Percentiles rank a stretch among this genome's conserved stretches.
phyloP scores from a whole-genome alignment of 2,797 vertebrate species.

The Cossypha polioptera region DNA sequence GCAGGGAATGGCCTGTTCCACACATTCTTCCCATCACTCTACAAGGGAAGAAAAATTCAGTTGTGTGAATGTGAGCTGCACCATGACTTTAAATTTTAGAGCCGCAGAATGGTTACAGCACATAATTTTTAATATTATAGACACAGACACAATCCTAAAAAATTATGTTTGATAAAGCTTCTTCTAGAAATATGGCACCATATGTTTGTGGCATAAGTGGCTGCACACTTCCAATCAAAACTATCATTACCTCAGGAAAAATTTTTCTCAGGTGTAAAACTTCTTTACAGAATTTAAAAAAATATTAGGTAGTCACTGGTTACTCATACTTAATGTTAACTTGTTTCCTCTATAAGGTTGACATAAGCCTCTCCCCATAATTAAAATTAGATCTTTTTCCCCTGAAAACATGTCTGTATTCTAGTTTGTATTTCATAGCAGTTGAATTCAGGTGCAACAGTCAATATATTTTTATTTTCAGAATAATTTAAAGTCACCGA shows the following conservation, averaged over 20 bases:
- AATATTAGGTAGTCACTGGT: neutral
- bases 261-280: neutral
- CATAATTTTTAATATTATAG: neutral
- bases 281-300: neutral
- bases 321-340: neutral
- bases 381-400: neutral
- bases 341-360: neutral
- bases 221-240: neutral
- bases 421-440: neutral
- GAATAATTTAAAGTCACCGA: neutral
- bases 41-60: neutral
- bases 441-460: neutral
- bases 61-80: rapidly evolving
- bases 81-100: neutral
- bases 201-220: neutral
- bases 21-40: neutral
- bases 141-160: neutral
- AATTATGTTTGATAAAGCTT: neutral
- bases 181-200: neutral
- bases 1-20: neutral
- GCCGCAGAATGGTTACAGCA: neutral
- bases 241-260: neutral
- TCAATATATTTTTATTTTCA: neutral
- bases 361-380: neutral
- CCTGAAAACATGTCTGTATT: neutral